Evolutionary conservation across 2,888 invertebrate species (phyloP), one percentile per base, ranked within the genome.

Genomic region (Molorchus minor): DNA sequence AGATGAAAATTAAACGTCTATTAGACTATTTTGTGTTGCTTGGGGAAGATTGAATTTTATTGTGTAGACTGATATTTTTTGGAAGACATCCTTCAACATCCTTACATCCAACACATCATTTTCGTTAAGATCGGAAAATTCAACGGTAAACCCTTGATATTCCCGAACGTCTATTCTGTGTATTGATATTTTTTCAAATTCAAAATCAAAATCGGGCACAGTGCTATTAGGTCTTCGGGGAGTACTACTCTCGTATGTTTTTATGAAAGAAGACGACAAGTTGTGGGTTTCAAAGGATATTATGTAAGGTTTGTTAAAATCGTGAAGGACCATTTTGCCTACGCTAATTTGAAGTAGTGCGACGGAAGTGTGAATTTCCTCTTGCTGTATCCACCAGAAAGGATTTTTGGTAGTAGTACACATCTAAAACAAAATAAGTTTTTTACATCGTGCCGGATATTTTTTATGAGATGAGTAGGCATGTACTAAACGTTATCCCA

Each of bases 121-220:
- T 2, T 5, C 20, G 5, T 16, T 19, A n/a, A 71, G 43, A 43
- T 68, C 59, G 10, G 21, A 4, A 56, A 71, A 71, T 41, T 47
- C 62, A 5, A 71, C 44, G 10, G 58, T 52, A 55, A 67, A 71
- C 15, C 62, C 55, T 35, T 59, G 60, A 8, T 59, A 41, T 29
- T 49, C 46, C 12, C 15, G 46, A 2, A 65, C 67, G 33, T 62
- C 65, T 40, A 71, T 68, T 17, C 68, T 61, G 43, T 65, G 63
- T 8, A 60, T 56, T 0, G 67, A 62, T 13, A 69, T 58, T 43
- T 30, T 51, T 46, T 67, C 67, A 25, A 62, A 63, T 41, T 63
- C 63, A n/a, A 44, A 30, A 7, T 58, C 56, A 36, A 55, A 36
- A 7, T 43, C 8, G 20, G 30, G 38, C 19, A 61, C 16, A 7